Base-by-base conservation (phyloP, 2,888 invertebrate species). In the Ophion ellenae region DNA sequence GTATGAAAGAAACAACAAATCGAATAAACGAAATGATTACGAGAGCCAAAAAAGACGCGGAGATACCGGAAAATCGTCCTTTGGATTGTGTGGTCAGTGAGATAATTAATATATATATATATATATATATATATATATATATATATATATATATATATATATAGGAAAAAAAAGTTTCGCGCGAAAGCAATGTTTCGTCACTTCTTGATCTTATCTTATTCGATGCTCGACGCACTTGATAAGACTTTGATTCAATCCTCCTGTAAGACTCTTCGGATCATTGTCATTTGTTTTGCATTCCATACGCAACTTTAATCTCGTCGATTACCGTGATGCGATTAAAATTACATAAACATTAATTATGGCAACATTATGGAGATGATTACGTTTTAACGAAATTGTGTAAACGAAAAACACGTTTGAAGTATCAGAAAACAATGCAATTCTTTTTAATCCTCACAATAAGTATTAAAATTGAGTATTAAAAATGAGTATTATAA, bases 21-120 rank as follows among this genome's bases (percentile, higher is more conserved):
- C 95, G 98, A 82, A 96, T 99, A 78, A 95, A 96, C 47, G 95
- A 95, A 5, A 97, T 99, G 96, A 95, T 98, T 6, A 95, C 95
- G 57, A 94, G 94, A 53, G 97, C 96, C 0, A 97, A 97, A 91
- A 91, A 94, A 66, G 94, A 95, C 74, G 96, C 97, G 47, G 95
- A 95, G 0, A 94, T 98, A 75, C 94, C 96, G 0, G 90, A 94
- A 74, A 94, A 95, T 59, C 94, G 93, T 67, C 96, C 96, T 20
- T 94, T 98, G 84, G 95, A 96, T 90, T 96, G 96, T 45, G 94
- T 98, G 94, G 98, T 97, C 94, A 95, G 95, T 94, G 73, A 53
- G 53, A 14, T 53, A 5, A 53, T 53, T 5, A 1, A 40, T 1
- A 40, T 5, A 40, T 17, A 53, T 32, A 32, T 32, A 32, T 32